A percentile compares a stretch with the other conserved stretches of the same genome.
Conservation (phyloP, 2,797 vertebrate species). For the Austrolebias charrua region DNA sequence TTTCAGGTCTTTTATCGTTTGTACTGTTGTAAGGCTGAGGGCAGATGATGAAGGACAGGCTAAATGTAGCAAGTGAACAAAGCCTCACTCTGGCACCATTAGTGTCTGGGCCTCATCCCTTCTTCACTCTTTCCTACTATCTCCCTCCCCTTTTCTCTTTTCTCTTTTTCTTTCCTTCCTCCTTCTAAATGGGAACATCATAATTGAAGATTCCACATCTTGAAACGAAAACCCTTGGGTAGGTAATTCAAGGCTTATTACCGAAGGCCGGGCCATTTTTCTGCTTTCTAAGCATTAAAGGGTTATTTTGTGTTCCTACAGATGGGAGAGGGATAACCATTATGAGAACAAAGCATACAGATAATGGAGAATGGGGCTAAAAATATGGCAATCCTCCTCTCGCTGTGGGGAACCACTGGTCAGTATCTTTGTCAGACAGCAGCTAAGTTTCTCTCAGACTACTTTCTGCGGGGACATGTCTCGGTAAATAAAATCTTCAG, state of each 20-base stretch:
- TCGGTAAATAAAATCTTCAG: conserved; percentile 34
- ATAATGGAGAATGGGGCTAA: conserved; percentile 82
- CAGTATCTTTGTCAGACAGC: conserved; percentile 67
- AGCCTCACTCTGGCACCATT: conserved; percentile 80
- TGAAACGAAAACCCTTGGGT: conserved; percentile 86
- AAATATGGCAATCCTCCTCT: conserved; percentile 76
- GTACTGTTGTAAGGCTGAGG: conserved; percentile 67
- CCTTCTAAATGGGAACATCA: conserved; percentile 83
- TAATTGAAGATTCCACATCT: conserved; percentile 87
- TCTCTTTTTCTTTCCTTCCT: conserved; percentile 69
- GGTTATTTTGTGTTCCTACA: conserved; percentile 87
- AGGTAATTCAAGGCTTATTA: conserved; percentile 88
- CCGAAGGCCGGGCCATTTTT: conserved; percentile 81
- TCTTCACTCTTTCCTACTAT: conserved; percentile 55
- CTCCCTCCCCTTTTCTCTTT: conserved; percentile 48
- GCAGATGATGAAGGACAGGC: conserved; percentile 77
- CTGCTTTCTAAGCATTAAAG: conserved; percentile 87
- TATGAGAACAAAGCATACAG: conserved; percentile 83
- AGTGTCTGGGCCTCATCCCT: conserved; percentile 73
- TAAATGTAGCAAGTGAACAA: conserved; percentile 82
- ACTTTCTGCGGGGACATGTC: conserved; percentile 42
- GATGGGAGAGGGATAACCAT: conserved; percentile 84
- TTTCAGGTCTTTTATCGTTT: conserved; percentile 79
- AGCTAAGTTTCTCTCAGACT: conserved; percentile 57
- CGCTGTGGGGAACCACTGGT: conserved; percentile 69